phyloP scores from a whole-genome alignment of 2,113 vertebrate species.

The Edolisoma coerulescens region DNA sequence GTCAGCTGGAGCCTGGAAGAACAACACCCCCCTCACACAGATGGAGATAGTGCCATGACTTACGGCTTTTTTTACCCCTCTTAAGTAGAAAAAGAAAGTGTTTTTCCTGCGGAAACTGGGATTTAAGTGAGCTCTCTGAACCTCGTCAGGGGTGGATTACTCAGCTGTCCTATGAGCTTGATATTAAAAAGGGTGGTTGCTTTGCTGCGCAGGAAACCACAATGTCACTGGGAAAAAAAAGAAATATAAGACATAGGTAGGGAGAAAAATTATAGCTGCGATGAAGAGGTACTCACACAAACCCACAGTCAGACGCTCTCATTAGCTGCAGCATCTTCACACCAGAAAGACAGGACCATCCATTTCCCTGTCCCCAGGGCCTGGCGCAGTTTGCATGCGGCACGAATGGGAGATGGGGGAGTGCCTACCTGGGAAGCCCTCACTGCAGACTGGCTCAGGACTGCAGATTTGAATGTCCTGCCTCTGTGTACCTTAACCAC shows the following conservation, averaged over 20 bases:
- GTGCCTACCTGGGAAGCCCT: accelerated
- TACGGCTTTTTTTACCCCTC: neutral
- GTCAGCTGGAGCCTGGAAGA: neutral
- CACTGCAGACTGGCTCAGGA: neutral
- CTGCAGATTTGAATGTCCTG: neutral
- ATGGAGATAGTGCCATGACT: neutral
- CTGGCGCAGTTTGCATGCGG: neutral
- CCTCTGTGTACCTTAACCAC: neutral
- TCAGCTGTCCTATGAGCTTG: neutral
- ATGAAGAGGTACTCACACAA: neutral
- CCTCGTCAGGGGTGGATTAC: neutral
- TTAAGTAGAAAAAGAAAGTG: neutral
- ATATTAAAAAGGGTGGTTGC: neutral
- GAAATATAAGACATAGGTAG: neutral
- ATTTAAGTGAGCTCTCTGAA: neutral
- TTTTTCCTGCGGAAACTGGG: neutral
- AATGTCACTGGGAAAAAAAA: neutral
- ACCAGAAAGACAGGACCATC: neutral
- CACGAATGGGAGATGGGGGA: neutral
- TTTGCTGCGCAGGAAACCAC: neutral
- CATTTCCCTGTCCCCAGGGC: neutral
- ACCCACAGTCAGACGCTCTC: neutral
- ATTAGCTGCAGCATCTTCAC: neutral
- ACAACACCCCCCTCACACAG: neutral
- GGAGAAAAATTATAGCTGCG: neutral